These are phyloP conservation scores for Tetramorium simillimum DNA, from an alignment of 1,140 invertebrate species.

Conservation along the genomic window DNA sequence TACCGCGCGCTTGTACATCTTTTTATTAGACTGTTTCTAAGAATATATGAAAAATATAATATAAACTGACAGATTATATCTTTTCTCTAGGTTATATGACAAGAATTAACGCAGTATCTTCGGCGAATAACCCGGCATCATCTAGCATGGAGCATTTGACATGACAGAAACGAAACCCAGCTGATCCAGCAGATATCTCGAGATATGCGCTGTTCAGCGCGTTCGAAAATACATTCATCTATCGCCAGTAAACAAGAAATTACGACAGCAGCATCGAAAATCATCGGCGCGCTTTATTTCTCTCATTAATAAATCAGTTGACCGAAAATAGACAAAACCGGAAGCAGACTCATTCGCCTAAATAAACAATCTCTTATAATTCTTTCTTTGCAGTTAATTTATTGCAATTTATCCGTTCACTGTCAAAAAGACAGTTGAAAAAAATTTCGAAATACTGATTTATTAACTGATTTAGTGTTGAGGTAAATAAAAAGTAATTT, in stretches of 20 bases:
- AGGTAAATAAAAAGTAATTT: too few species aligned
- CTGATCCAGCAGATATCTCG: too few species aligned
- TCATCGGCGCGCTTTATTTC: background rate
- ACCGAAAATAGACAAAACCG: too few species aligned
- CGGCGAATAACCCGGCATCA: background rate
- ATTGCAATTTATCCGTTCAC: too few species aligned
- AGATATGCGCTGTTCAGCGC: too few species aligned
- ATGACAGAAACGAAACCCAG: background rate
- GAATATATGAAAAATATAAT: background rate
- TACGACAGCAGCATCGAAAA: background rate
- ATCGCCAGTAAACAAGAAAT: background rate
- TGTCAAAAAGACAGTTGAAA: too few species aligned
- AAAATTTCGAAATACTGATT: too few species aligned
- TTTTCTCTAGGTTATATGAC: slow-evolving; percentile 7
- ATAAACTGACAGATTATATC: background rate
- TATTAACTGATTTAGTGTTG: too few species aligned
- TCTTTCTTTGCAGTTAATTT: too few species aligned
- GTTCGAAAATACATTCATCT: background rate
- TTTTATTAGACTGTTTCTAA: slow-evolving; percentile 17
- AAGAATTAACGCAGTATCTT: background rate
- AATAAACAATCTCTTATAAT: too few species aligned
- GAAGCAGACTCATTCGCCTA: too few species aligned
- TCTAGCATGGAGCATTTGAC: background rate
- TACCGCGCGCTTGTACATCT: slow-evolving; percentile 53
- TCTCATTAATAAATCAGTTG: too few species aligned